Evolutionary conservation across 2,888 invertebrate genomes (phyloP).

Genomic region (Leptinotarsa tumamoca): DNA sequence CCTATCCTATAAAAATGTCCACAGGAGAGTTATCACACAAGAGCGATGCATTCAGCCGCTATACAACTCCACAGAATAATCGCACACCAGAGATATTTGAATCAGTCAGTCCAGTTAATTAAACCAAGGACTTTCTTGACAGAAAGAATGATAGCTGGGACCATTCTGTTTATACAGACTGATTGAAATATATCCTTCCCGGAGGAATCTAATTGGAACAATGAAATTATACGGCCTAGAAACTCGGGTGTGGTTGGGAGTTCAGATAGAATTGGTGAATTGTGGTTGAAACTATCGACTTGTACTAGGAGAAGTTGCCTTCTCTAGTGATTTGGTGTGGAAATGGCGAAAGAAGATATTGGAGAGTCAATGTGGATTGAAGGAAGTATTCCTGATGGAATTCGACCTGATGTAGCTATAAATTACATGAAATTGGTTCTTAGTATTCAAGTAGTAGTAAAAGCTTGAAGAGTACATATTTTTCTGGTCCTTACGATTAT

Average conservation of each 20-base stretch:
- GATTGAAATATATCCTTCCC: slow-evolving; percentile 20
- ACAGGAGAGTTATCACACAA: neutral
- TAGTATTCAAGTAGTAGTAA: no score
- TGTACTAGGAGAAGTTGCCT: slow-evolving; percentile 1
- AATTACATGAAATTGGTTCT: no score
- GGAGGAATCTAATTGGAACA: slow-evolving; percentile 17
- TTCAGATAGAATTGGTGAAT: neutral
- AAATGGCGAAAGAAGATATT: no score
- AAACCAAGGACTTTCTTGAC: slow-evolving; percentile 19
- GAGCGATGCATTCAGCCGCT: neutral
- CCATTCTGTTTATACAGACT: slow-evolving; percentile 17
- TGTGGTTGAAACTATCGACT: neutral
- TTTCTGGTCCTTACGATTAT: no score
- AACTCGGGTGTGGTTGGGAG: slow-evolving; percentile 4
- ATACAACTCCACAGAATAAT: neutral
- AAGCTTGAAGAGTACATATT: no score
- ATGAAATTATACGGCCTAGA: slow-evolving; percentile 6
- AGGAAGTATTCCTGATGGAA: no score
- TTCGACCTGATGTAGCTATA: no score
- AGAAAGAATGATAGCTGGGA: slow-evolving; percentile 15
- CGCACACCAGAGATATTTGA: slow-evolving; percentile 16
- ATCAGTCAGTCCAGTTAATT: slow-evolving; percentile 21
- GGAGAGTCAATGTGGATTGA: no score
- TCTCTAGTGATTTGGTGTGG: no score
- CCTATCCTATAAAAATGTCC: no score